Base-by-base conservation (phyloP, 2,797 vertebrate species). In the Caiman crocodilus region DNA sequence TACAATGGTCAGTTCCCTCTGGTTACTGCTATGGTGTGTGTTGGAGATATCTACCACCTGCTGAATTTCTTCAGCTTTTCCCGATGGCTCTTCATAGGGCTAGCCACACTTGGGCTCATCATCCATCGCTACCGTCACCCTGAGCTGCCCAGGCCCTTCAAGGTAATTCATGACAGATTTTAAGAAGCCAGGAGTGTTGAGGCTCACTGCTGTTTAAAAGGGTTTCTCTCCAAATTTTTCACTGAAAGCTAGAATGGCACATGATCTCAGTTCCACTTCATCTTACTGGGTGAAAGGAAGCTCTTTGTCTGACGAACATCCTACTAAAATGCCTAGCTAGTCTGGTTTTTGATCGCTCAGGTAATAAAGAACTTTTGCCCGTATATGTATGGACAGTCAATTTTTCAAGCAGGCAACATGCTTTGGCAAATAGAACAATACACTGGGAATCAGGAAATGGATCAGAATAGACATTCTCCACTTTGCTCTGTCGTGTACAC, bases 51-150 rank as follows among this genome's bases (percentile, higher is more conserved):
- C 82, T 98, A 98, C 80, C 97, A 96, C 21, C 96, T 98, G 2
- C 16, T 98, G 94, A 97, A 96, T 94, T 98, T 98, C 95, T 97
- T 97, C 96, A 98, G 98, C 85, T 98, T 98, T 90, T 97, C 98
- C 75, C 95, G 97, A 63, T 98, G 98, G 97, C 96, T 98, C 76
- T 98, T 98, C 94, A 97, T 98, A 94, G 98, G 98, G n/a, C 59
- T 98, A 26, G 97, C 97, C 75, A 98, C 98, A 16, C 92, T 98
- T 0, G 98, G 98, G 11, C 97, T 98, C 79, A 97, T 97, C 3
- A 86, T 98, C 75, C 97, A 98, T 56, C 97, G 97, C 4, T 80
- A 69, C 32, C 97, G 94, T 3, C 88, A 97, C 76, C 98, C 98
- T 0, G 96, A 97, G 77, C 84, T 97, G 69, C 94, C n/a, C n/a